Percentiles rank a stretch among this genome's conserved stretches.
Conservation (phyloP, 2,797 vertebrate species). For the Alauda arvensis region DNA sequence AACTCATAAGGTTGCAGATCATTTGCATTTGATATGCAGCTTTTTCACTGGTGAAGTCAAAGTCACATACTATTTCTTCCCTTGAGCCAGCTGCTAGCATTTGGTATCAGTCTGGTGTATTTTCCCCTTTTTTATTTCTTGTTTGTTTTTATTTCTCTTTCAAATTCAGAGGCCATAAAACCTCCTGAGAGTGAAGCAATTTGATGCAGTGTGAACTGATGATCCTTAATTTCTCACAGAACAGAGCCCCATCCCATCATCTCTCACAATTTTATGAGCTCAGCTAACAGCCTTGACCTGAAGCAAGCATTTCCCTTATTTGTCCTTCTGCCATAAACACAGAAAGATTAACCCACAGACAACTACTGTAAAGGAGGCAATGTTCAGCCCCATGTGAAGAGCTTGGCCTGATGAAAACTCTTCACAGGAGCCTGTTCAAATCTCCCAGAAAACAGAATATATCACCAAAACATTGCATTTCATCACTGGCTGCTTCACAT, state of each 20-base stretch:
- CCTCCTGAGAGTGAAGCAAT: neutral
- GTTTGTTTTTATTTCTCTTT: neutral
- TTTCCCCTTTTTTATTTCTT: neutral
- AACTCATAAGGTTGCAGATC: neutral
- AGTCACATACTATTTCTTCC: neutral
- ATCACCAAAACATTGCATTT: neutral
- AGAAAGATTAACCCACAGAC: neutral
- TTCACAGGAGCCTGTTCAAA: neutral
- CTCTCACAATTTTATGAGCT: neutral
- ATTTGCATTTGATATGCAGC: neutral
- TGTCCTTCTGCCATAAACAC: neutral
- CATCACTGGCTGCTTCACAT: neutral
- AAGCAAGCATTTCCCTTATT: neutral
- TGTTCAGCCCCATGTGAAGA: neutral
- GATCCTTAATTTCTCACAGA: neutral
- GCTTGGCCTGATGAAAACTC: neutral
- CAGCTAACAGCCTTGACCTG: constrained; percentile 3
- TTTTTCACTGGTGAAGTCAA: constrained; percentile 6
- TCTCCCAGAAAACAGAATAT: neutral
- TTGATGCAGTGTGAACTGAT: neutral
- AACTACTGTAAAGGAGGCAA: neutral
- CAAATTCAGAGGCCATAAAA: neutral
- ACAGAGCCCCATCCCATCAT: neutral
- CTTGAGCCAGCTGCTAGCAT: neutral
- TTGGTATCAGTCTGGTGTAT: neutral